A percentile compares a stretch with the other conserved stretches of the same genome.
Conservation (phyloP, 2,797 vertebrate species). For the Fistularia tabacaria region DNA sequence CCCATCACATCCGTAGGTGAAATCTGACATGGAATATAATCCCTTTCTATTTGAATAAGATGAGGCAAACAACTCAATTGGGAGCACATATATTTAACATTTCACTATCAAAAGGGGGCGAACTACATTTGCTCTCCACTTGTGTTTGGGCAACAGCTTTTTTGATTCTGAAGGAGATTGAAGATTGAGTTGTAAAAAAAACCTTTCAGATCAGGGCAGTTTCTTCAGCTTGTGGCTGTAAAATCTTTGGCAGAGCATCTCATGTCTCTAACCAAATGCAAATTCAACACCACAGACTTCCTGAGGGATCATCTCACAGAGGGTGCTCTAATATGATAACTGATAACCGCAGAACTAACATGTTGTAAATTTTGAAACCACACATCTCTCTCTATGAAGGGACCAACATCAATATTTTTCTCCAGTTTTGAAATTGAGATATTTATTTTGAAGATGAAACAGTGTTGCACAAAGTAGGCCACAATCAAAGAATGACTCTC, state of each 20-base stretch:
- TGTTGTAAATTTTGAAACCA: too few relatives aligned
- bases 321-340: slow-evolving; percentile 5
- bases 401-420: too few relatives aligned
- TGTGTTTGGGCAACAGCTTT: slow-evolving; percentile 26
- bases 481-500: not conserved
- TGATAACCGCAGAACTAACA: slow-evolving; percentile 2
- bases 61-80: not conserved
- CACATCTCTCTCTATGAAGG: too few relatives aligned
- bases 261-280: slow-evolving; percentile 21
- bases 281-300: slow-evolving; percentile 12
- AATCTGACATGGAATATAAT: slow-evolving; percentile 6
- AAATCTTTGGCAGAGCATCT: slow-evolving; percentile 28
- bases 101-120: slow-evolving; percentile 19
- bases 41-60: too few relatives aligned
- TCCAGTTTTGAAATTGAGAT: too few relatives aligned
- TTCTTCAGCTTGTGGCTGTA: slow-evolving; percentile 23
- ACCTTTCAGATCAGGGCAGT: too few relatives aligned
- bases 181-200: slow-evolving; percentile 2
- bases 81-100: not conserved
- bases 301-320: slow-evolving; percentile 8
- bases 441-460: too few relatives aligned
- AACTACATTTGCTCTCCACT: slow-evolving; percentile 29
- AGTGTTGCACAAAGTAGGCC: too few relatives aligned
- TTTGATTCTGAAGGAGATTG: slow-evolving; percentile 1
- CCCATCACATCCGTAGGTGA: not conserved